phyloP scores from a whole-genome alignment of 2,113 vertebrate species.

The Lynx canadensis region DNA sequence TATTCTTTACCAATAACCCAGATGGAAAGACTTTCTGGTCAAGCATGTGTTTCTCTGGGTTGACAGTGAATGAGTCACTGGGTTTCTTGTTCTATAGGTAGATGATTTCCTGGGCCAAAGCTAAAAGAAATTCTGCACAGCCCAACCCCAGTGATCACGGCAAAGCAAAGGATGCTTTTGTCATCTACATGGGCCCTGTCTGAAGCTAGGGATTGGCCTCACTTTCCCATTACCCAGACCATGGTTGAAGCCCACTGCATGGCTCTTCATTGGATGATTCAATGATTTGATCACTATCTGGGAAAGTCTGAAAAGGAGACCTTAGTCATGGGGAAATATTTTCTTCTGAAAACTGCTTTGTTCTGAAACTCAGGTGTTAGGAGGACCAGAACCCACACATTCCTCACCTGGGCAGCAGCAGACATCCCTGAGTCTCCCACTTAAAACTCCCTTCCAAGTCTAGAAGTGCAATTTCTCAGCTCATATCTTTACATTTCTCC shows the following conservation, averaged over 20 bases:
- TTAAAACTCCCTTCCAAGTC: neutral
- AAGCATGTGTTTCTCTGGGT: neutral
- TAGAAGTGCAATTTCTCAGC: neutral
- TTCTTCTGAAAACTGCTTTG: neutral
- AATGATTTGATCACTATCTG: neutral
- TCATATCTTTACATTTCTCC: neutral
- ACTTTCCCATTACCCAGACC: neutral
- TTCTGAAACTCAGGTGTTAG: neutral
- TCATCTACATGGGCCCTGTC: neutral
- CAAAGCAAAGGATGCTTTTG: neutral
- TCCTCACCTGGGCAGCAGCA: neutral
- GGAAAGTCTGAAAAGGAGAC: neutral
- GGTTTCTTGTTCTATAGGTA: constrained; percentile 3
- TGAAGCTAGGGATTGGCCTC: neutral
- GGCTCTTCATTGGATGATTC: neutral
- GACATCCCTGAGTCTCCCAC: neutral
- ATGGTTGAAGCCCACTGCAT: neutral
- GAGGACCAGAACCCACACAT: neutral
- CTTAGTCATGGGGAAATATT: neutral
- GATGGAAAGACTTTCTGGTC: constrained; percentile 23
- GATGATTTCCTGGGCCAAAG: neutral
- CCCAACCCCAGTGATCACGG: neutral
- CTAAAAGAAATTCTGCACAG: neutral
- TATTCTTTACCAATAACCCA: constrained; percentile 36
- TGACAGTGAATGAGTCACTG: neutral